Evolutionary conservation across 2,888 invertebrate species (phyloP).

Genomic region (Abrostola triplasia): DNA sequence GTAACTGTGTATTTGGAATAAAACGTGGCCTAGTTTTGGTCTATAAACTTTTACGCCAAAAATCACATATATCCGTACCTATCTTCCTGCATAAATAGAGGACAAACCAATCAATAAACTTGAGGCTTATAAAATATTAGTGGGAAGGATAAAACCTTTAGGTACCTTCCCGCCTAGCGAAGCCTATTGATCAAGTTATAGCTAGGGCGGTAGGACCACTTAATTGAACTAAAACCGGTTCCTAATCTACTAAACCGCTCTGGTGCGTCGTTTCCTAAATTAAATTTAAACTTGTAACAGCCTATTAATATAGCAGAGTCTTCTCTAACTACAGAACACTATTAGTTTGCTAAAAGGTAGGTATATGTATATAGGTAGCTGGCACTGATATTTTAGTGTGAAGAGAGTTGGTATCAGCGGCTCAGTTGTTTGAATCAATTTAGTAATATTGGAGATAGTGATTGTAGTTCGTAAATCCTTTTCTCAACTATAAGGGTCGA

Average conservation of each 20-base stretch:
- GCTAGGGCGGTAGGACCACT: slow-evolving; percentile 13
- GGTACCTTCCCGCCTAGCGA: slow-evolving; percentile 39
- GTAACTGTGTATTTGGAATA: too few relatives aligned
- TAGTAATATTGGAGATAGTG: not conserved
- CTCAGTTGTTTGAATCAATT: not conserved
- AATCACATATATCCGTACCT: too few relatives aligned
- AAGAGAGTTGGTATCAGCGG: not conserved
- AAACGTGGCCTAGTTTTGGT: too few relatives aligned
- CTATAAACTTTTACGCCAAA: too few relatives aligned
- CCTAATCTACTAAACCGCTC: slow-evolving; percentile 33
- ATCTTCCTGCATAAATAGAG: too few relatives aligned
- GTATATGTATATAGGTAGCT: too few relatives aligned
- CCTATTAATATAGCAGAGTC: slow-evolving; percentile 32
- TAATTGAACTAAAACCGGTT: slow-evolving; percentile 40
- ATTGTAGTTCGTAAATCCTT: not conserved
- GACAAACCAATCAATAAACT: too few relatives aligned
- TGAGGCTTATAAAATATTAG: too few relatives aligned
- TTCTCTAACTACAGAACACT: slow-evolving; percentile 6
- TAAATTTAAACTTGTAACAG: slow-evolving; percentile 41
- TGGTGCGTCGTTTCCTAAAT: slow-evolving; percentile 35
- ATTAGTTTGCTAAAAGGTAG: slow-evolving; percentile 12
- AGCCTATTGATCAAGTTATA: slow-evolving; percentile 30
- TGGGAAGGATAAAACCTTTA: slow-evolving; percentile 19
- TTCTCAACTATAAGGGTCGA: not conserved
- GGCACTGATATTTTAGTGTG: slow-evolving; percentile 3